These are phyloP conservation scores for Odocoileus virginianus DNA, from an alignment of 2,113 vertebrate genomes.

Conservation along the genomic window DNA sequence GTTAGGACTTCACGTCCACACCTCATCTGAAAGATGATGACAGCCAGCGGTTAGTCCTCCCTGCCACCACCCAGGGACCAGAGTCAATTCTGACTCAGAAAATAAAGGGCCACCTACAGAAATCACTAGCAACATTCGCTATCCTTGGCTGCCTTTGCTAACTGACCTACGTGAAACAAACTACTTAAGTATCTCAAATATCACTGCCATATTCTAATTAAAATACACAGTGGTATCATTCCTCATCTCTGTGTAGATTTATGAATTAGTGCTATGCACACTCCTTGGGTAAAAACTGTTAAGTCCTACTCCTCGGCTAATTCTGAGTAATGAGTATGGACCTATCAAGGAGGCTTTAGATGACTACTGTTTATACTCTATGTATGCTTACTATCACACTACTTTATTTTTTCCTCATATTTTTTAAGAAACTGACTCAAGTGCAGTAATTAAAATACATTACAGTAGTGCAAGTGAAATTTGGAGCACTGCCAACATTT, in stretches of 20 bases:
- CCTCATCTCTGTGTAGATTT: not conserved
- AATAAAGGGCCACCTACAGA: not conserved
- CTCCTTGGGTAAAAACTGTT: not conserved
- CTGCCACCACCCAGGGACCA: not conserved
- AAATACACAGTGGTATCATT: not conserved
- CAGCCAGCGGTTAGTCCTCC: not conserved
- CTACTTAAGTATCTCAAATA: not conserved
- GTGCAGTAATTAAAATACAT: conserved; percentile 85
- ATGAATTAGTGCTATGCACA: not conserved
- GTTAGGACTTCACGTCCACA: conserved; percentile 22
- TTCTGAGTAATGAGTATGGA: conserved; percentile 64
- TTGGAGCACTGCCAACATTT: conserved; percentile 81
- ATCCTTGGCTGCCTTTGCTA: not conserved
- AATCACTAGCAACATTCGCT: not conserved
- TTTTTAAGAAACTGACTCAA: conserved; percentile 80
- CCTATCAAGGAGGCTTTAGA: conserved; percentile 61
- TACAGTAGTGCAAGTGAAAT: conserved; percentile 78
- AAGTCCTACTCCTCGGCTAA: not conserved
- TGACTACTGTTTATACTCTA: conserved; percentile 76
- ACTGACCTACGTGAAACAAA: not conserved
- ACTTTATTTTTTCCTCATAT: conserved; percentile 73
- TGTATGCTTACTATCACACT: conserved; percentile 69
- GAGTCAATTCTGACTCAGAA: not conserved
- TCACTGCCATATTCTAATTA: not conserved
- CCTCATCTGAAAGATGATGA: conserved; percentile 31